These are phyloP conservation scores for Ophraella communa DNA, from an alignment of 2,888 invertebrate species.

Conservation along the genomic window DNA sequence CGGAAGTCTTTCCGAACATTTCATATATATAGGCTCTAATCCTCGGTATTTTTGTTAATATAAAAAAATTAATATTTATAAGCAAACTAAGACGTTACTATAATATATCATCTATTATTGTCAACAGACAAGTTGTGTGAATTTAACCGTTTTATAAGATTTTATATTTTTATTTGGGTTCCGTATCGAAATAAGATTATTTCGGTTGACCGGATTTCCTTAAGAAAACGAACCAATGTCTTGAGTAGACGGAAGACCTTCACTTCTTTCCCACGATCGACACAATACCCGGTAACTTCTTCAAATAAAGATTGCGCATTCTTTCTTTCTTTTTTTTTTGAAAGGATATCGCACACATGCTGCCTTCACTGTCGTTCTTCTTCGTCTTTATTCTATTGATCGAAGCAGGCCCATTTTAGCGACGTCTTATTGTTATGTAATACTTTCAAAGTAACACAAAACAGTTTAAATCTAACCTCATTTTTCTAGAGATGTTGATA, in stretches of 20 bases:
- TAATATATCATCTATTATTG: no score
- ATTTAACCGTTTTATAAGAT: not conserved
- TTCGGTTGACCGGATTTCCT: constrained; percentile 31
- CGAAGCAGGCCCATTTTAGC: constrained; percentile 21
- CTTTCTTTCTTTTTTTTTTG: constrained; percentile 19
- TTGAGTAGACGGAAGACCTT: constrained; percentile 23
- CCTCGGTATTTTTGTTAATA: no score
- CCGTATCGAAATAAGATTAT: constrained; percentile 13
- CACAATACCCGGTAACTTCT: constrained; percentile 27
- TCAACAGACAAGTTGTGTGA: no score
- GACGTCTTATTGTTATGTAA: constrained; percentile 20
- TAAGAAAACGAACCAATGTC: constrained; percentile 26
- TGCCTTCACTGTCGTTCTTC: constrained; percentile 1
- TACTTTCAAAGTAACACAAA: constrained; percentile 11
- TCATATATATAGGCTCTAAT: no score
- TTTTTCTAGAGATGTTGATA: constrained; percentile 7
- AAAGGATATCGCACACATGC: constrained; percentile 22
- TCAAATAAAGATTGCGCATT: constrained; percentile 24
- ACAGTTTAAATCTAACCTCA: constrained; percentile 19
- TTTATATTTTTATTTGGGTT: not conserved
- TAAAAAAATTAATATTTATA: no score
- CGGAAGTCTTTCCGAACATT: no score
- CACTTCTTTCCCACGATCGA: constrained; percentile 27
- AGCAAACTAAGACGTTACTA: no score
- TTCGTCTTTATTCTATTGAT: constrained; percentile 13